A percentile compares a stretch with the other conserved stretches of the same genome.
phyloP scores from a whole-genome alignment of 1,140 invertebrate species.

The Danaus plexippus region DNA sequence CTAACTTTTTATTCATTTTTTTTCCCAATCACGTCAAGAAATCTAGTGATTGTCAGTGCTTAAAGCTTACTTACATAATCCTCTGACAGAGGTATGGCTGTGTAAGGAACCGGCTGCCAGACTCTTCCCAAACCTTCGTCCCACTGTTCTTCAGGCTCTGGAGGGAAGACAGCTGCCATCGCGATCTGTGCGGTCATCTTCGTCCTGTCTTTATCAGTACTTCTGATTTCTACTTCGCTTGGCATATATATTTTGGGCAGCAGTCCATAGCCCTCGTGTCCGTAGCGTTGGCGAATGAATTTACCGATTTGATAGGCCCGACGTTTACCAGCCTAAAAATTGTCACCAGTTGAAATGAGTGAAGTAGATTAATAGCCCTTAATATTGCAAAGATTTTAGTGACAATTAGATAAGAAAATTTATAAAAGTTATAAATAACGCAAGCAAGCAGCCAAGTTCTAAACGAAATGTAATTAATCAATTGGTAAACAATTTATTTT shows the following conservation, averaged over 20 bases:
- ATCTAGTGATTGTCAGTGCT: too few relatives aligned
- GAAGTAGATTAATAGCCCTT: too few relatives aligned
- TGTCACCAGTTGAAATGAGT: too few relatives aligned
- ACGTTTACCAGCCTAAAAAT: conserved; percentile 46
- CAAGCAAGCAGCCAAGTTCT: too few relatives aligned
- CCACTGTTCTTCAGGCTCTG: conserved; percentile 53
- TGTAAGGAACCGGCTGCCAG: conserved; percentile 58
- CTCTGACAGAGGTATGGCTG: conserved; percentile 42
- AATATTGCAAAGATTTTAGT: too few relatives aligned
- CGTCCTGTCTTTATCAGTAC: conserved; percentile 56
- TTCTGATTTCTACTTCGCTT: conserved; percentile 47
- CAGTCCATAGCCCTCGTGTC: conserved; percentile 33
- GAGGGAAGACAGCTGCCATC: conserved; percentile 52
- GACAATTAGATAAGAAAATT: too few relatives aligned
- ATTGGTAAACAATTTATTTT: too few relatives aligned
- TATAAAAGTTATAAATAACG: too few relatives aligned
- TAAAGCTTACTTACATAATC: conserved; percentile 47
- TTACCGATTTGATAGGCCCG: conserved; percentile 52
- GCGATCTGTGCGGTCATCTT: conserved; percentile 56
- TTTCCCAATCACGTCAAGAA: too few relatives aligned
- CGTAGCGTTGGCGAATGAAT: conserved; percentile 48
- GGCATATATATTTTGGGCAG: conserved; percentile 47
- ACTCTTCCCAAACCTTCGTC: conserved; percentile 47
- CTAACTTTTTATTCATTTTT: too few relatives aligned
- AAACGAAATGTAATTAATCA: too few relatives aligned